Evolutionary conservation across 2,797 vertebrate genomes (phyloP).

Genomic region (Lindbergichthys nudifrons): DNA sequence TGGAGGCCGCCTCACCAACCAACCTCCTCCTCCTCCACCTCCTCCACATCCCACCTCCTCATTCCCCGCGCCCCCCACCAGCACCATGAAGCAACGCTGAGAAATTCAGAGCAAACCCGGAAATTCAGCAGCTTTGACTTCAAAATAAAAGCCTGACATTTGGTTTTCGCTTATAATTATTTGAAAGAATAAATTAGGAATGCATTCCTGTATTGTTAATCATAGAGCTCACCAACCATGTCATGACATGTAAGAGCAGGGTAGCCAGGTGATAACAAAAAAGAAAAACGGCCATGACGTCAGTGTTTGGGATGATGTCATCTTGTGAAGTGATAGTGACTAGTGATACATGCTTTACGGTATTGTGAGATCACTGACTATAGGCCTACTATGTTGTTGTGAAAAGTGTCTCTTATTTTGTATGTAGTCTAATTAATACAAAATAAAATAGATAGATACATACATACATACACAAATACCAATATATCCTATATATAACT

Average conservation of each 20-base stretch:
- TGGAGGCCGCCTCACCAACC: conserved; percentile 10
- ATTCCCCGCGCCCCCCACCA: conserved; percentile 21
- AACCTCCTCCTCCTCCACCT: conserved; percentile 24
- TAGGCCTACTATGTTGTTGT: not conserved
- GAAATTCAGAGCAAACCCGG: conserved; percentile 11
- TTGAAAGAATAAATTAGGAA: not conserved
- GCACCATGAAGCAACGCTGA: conserved; percentile 30
- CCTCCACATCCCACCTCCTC: conserved; percentile 29
- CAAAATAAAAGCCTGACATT: conserved; percentile 55
- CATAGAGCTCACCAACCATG: not conserved
- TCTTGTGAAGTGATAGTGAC: too few relatives aligned
- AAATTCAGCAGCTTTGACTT: conserved; percentile 8
- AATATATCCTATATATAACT: too few relatives aligned
- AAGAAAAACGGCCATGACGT: conserved; percentile 26
- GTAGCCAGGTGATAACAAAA: not conserved
- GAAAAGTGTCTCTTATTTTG: not conserved
- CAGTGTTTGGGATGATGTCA: conserved; percentile 45
- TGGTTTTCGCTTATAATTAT: not conserved
- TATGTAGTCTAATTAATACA: not conserved
- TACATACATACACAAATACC: not conserved
- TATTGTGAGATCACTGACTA: not conserved
- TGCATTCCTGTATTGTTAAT: not conserved
- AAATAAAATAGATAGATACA: not conserved
- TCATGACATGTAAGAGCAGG: conserved; percentile 30
- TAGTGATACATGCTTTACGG: not conserved